These are phyloP conservation scores for Junonia oenone DNA, from an alignment of 2,888 invertebrate species.

Conservation along the genomic window DNA sequence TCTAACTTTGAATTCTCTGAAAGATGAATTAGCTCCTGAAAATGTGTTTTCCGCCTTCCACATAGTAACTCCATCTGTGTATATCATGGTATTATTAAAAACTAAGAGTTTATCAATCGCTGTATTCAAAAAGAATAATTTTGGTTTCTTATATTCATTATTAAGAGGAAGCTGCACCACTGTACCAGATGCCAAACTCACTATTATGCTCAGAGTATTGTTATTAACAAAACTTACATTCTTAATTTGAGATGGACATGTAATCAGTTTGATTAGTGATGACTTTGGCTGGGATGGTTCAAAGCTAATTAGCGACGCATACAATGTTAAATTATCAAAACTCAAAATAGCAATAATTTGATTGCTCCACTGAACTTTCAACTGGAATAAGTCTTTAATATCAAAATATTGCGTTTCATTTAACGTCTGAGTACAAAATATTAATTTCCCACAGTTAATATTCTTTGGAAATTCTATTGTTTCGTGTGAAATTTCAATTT, in stretches of 20 bases:
- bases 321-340: slow-evolving; percentile 19
- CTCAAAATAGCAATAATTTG: slow-evolving; percentile 30
- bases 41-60: slow-evolving; percentile 53
- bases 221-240: slow-evolving; percentile 40
- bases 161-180: slow-evolving; percentile 44
- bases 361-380: neutral
- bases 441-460: slow-evolving; percentile 1
- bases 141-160: slow-evolving; percentile 29
- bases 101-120: slow-evolving; percentile 46
- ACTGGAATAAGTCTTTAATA: slow-evolving; percentile 20
- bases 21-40: slow-evolving; percentile 36
- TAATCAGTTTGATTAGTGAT: slow-evolving; percentile 44
- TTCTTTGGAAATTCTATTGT: neutral
- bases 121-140: slow-evolving; percentile 52
- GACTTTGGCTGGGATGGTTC: slow-evolving; percentile 28
- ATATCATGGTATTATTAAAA: slow-evolving; percentile 43
- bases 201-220: slow-evolving; percentile 37
- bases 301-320: slow-evolving; percentile 11
- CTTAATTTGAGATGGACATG: slow-evolving; percentile 52
- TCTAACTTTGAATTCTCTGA: slow-evolving; percentile 46
- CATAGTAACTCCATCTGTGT: slow-evolving; percentile 55
- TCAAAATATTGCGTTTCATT: slow-evolving; percentile 11
- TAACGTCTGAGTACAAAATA: slow-evolving; percentile 11
- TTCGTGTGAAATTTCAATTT: neutral
- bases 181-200: slow-evolving; percentile 53